Evolutionary conservation across 2,113 vertebrate species (phyloP).

Genomic region (Halcyon senegalensis): DNA sequence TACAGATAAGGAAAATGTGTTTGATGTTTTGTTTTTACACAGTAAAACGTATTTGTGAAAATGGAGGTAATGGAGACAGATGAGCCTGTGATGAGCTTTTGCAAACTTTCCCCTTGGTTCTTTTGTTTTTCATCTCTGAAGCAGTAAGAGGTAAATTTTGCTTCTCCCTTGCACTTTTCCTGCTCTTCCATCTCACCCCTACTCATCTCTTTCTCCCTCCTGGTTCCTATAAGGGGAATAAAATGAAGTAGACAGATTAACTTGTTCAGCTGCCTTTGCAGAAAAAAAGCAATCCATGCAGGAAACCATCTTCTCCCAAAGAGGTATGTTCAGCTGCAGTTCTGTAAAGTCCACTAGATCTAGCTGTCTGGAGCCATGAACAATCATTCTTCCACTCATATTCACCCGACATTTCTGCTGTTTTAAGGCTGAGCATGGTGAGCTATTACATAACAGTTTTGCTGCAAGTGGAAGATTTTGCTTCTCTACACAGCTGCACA

Average conservation of each 20-base stretch:
- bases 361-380: not conserved
- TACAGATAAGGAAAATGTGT: not conserved
- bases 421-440: not conserved
- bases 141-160: not conserved
- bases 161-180: not conserved
- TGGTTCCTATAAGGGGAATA: not conserved
- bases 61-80: not conserved
- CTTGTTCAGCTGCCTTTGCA: not conserved
- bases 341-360: not conserved
- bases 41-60: not conserved
- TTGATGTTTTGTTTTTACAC: not conserved
- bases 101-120: not conserved
- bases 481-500: not conserved
- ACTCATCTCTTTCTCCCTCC: not conserved
- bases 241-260: not conserved
- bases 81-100: not conserved
- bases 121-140: not conserved
- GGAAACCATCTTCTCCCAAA: not conserved
- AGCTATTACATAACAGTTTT: not conserved
- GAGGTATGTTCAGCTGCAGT: not conserved
- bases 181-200: not conserved
- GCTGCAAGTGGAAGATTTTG: not conserved
- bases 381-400: not conserved
- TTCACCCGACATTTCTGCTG: not conserved
- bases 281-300: not conserved